Conservation (phyloP, 53 echinoderm and acorn worm species). For the Hippasteria phrygiana region DNA sequence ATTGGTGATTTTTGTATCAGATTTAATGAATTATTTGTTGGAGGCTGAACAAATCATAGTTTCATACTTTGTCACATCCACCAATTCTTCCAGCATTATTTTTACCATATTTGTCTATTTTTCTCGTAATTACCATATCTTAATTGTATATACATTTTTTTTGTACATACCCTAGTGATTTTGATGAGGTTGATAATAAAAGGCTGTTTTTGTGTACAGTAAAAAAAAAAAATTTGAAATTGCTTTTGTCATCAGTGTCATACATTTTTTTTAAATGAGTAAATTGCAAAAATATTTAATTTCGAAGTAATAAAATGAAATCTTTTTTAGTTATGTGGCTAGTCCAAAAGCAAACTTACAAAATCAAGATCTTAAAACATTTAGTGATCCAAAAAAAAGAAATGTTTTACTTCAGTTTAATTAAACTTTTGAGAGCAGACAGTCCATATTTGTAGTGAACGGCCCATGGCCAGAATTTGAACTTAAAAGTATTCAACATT, state of each 20-base stretch:
- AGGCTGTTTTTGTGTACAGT: background rate
- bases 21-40: too few species aligned
- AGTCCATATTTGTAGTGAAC: too few species aligned
- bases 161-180: background rate
- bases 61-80: background rate
- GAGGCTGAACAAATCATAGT: background rate
- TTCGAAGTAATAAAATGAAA: background rate
- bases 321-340: too few species aligned
- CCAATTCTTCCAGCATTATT: slow-evolving; percentile 7
- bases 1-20: too few species aligned
- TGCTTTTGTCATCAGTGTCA: background rate
- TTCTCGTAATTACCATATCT: background rate
- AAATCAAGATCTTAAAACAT: too few species aligned
- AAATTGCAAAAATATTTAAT: background rate
- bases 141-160: slow-evolving; percentile 9
- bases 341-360: too few species aligned
- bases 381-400: too few species aligned
- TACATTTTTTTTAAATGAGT: background rate
- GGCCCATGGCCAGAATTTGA: too few species aligned
- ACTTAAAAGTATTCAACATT: too few species aligned
- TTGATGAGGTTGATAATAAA: background rate
- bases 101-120: background rate
- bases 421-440: too few species aligned
- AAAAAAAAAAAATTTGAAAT: background rate
- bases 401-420: too few species aligned